Evolutionary conservation across 2,113 vertebrate species (phyloP).

Genomic region (Seriola aureovittata): DNA sequence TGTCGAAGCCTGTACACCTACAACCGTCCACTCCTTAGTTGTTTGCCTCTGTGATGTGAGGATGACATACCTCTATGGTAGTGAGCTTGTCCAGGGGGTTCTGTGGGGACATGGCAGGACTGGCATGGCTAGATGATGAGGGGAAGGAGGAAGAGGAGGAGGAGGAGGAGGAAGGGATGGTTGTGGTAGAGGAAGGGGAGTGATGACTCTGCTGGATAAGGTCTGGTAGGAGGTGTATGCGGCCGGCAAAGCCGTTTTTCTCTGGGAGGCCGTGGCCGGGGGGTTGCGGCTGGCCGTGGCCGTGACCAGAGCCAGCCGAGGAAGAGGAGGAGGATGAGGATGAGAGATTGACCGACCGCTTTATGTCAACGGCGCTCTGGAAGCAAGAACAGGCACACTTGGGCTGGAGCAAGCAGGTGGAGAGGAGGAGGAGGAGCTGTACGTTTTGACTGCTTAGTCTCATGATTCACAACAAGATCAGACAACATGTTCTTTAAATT

Average conservation of each 20-base stretch:
- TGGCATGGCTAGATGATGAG: conserved; percentile 96
- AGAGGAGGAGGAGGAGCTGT: conserved; percentile 78
- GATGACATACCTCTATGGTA: conserved; percentile 95
- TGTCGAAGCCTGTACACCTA: conserved; percentile 28
- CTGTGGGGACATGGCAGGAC: conserved; percentile 97
- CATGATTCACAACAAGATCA: not conserved
- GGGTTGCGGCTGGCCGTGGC: conserved; percentile 38
- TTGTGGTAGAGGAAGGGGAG: conserved; percentile 86
- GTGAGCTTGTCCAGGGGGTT: conserved; percentile 93
- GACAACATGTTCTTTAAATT: not conserved
- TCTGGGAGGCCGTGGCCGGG: conserved; percentile 83
- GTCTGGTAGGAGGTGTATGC: conserved; percentile 98
- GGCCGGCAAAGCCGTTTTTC: conserved; percentile 97
- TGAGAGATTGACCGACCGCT: conserved; percentile 83
- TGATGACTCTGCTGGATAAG: conserved; percentile 99
- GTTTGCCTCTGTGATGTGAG: conserved; percentile 38
- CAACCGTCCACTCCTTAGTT: conserved; percentile 15
- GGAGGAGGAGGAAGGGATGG: conserved; percentile 79
- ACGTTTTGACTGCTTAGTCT: not conserved
- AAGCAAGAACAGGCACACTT: conserved; percentile 97
- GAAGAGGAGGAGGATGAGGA: conserved; percentile 54
- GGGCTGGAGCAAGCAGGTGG: conserved; percentile 83
- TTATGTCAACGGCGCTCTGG: conserved; percentile 95
- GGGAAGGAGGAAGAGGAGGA: conserved; percentile 88
- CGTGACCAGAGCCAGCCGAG: conserved; percentile 47